A percentile compares a stretch with the other conserved stretches of the same genome.
Evolutionary conservation across 2,888 invertebrate species (phyloP).

Genomic region (Tortrix viridana): DNA sequence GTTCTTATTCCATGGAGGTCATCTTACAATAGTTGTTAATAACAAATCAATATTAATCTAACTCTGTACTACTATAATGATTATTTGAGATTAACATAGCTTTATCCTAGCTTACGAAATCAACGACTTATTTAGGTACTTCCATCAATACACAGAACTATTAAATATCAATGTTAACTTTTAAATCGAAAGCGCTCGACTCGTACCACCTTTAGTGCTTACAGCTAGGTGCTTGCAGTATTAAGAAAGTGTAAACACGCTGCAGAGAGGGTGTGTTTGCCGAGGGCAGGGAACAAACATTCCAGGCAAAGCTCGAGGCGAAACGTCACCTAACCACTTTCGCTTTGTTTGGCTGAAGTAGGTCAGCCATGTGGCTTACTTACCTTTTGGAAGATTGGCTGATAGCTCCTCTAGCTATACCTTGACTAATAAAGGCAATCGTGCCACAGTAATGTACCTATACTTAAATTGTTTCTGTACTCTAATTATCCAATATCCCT

Average conservation of each 20-base stretch:
- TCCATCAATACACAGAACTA: too few relatives aligned
- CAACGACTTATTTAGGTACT: too few relatives aligned
- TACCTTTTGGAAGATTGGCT: constrained; percentile 36
- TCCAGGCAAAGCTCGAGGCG: constrained; percentile 34
- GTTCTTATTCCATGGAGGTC: too few relatives aligned
- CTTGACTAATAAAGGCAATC: too few relatives aligned
- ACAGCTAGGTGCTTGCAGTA: constrained; percentile 27
- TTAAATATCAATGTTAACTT: background rate
- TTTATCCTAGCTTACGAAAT: too few relatives aligned
- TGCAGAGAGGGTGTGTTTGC: constrained; percentile 39
- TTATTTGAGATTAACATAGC: too few relatives aligned
- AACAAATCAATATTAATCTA: too few relatives aligned
- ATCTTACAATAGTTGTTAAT: too few relatives aligned
- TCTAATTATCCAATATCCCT: too few relatives aligned
- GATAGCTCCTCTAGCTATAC: constrained; percentile 13
- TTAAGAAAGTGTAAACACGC: constrained; percentile 38
- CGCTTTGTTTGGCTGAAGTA: constrained; percentile 40
- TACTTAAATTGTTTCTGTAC: too few relatives aligned
- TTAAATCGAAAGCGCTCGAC: background rate
- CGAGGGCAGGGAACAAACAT: constrained; percentile 40
- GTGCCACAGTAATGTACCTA: too few relatives aligned
- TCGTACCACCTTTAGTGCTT: background rate
- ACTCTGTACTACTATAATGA: too few relatives aligned
- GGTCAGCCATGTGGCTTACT: constrained; percentile 39
- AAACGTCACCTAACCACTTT: constrained; percentile 42